phyloP scores from a whole-genome alignment of 2,113 vertebrate genomes.

The Pseudorectes ferrugineus region DNA sequence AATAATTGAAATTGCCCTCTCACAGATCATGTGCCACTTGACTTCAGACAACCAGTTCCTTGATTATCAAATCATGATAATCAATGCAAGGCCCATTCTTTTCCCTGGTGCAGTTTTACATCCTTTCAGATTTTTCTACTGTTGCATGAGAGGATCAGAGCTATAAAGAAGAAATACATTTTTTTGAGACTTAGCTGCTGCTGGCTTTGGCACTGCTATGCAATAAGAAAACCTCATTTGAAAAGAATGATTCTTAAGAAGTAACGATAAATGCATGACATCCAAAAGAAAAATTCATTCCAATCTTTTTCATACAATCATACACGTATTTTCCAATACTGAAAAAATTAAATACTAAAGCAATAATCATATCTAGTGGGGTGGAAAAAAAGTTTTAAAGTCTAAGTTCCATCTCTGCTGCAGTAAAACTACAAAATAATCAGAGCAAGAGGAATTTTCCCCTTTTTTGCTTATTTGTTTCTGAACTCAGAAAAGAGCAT shows the following conservation, averaged over 20 bases:
- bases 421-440: not conserved
- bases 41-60: conserved; percentile 8
- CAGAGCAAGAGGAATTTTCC: not conserved
- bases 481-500: not conserved
- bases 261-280: not conserved
- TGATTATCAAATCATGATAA: conserved; percentile 41
- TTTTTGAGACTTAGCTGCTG: not conserved
- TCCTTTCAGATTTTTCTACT: not conserved
- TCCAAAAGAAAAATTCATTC: not conserved
- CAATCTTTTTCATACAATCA: not conserved
- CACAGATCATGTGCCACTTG: conserved; percentile 7
- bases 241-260: not conserved
- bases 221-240: not conserved
- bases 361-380: not conserved
- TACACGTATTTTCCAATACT: not conserved
- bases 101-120: not conserved
- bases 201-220: not conserved
- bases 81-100: not conserved
- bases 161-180: not conserved
- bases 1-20: conserved; percentile 40
- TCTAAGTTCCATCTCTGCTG: not conserved
- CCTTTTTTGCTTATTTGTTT: not conserved
- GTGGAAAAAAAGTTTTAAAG: not conserved
- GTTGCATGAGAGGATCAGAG: not conserved
- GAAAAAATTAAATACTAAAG: not conserved